Percentiles rank a stretch among this genome's conserved stretches.
Evolutionary conservation across 2,797 vertebrate species (phyloP).

Genomic region (Rhinatrema bivittatum): DNA sequence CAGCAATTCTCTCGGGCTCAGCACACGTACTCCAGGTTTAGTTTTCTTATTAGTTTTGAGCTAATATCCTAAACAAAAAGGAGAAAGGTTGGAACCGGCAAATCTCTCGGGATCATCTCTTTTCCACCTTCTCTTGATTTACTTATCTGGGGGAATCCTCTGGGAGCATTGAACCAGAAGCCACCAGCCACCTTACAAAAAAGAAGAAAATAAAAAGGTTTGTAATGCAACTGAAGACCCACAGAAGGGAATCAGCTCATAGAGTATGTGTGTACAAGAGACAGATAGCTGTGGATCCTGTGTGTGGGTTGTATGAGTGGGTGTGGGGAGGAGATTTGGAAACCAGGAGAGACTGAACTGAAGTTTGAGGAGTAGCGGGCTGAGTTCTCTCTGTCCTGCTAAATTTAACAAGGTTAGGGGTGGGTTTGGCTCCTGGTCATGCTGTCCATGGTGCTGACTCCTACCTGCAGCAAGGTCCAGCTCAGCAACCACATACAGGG

Average conservation of each 20-base stretch:
- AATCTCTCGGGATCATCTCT: not conserved
- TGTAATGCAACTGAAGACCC: no score
- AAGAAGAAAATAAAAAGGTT: no score
- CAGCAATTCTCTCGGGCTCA: not conserved
- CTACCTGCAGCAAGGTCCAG: not conserved
- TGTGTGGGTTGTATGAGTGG: not conserved
- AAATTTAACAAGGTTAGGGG: no score
- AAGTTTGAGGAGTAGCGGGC: constrained; percentile 25
- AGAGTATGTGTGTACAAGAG: not conserved
- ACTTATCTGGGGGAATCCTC: no score
- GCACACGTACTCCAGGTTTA: not conserved
- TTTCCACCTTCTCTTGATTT: not conserved
- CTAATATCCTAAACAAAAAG: not conserved
- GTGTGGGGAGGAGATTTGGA: not conserved
- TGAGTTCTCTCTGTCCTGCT: no score
- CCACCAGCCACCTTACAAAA: no score
- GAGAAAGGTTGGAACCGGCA: constrained; percentile 7
- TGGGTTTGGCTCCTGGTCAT: constrained; percentile 16
- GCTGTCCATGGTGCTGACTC: constrained; percentile 75
- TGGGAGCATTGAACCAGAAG: no score
- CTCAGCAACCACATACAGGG: not conserved
- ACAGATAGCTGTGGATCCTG: not conserved
- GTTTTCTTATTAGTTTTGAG: constrained; percentile 12
- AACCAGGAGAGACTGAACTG: constrained; percentile 5
- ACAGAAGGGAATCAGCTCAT: no score